Evolutionary conservation across 2,113 vertebrate species (phyloP).

Genomic region (Erythrolamprus reginae): DNA sequence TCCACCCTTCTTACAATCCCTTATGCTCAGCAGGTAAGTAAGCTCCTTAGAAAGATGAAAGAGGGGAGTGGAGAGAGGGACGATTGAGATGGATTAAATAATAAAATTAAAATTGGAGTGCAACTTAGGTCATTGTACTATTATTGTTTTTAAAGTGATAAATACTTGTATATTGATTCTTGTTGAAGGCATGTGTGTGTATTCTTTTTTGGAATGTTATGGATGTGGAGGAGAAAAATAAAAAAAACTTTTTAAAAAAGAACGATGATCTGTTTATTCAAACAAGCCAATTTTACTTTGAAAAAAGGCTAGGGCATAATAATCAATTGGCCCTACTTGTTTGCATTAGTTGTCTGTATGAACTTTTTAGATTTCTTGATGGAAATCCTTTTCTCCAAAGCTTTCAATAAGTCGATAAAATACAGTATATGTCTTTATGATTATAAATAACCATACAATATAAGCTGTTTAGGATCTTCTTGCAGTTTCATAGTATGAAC

Average conservation of each 20-base stretch:
- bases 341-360: not conserved
- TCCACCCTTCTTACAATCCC: constrained; percentile 69
- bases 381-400: not conserved
- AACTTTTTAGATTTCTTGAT: not conserved
- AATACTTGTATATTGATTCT: too few species aligned
- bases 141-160: too few species aligned
- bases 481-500: not conserved
- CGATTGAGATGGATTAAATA: too few species aligned
- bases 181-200: too few species aligned
- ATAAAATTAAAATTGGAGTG: too few species aligned
- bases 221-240: too few species aligned
- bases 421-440: not conserved
- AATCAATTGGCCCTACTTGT: constrained; percentile 36
- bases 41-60: constrained; percentile 25
- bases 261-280: constrained; percentile 41
- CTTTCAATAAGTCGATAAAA: not conserved
- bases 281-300: constrained; percentile 26
- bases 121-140: too few species aligned
- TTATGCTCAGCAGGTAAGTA: constrained; percentile 79
- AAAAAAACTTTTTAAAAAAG: too few species aligned
- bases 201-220: too few species aligned
- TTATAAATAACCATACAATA: not conserved
- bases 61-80: too few species aligned
- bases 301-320: constrained; percentile 1
- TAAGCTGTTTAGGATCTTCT: not conserved